phyloP scores from a whole-genome alignment of 2,113 vertebrate genomes.

The Chionomys nivalis region DNA sequence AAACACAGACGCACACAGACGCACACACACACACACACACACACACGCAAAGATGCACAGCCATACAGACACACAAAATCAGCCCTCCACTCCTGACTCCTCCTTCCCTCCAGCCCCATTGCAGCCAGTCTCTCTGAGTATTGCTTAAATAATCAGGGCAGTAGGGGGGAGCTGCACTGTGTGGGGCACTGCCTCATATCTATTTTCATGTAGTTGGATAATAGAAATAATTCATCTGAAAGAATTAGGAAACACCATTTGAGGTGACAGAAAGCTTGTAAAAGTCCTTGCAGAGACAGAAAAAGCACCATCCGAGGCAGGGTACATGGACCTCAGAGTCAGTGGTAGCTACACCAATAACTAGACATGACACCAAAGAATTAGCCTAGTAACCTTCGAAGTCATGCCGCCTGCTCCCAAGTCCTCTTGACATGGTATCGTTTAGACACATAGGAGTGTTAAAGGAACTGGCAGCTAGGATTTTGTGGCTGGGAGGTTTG shows the following conservation, averaged over 20 bases:
- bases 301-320: background rate
- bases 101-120: background rate
- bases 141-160: slow-evolving; percentile 13
- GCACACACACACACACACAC: background rate
- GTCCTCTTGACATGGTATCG: background rate
- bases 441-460: background rate
- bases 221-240: background rate
- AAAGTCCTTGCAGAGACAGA: background rate
- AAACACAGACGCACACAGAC: background rate
- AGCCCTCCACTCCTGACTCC: background rate
- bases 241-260: background rate
- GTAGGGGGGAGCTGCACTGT: background rate
- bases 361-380: background rate
- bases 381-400: background rate
- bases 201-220: slow-evolving; percentile 10
- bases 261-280: background rate
- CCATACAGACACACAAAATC: background rate
- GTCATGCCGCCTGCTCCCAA: background rate
- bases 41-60: background rate
- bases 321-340: background rate
- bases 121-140: background rate
- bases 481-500: background rate
- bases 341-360: background rate
- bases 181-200: background rate
- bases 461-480: background rate